These are phyloP conservation scores for Ectemnius continuus DNA, from an alignment of 2,888 invertebrate species.

Conservation along the genomic window DNA sequence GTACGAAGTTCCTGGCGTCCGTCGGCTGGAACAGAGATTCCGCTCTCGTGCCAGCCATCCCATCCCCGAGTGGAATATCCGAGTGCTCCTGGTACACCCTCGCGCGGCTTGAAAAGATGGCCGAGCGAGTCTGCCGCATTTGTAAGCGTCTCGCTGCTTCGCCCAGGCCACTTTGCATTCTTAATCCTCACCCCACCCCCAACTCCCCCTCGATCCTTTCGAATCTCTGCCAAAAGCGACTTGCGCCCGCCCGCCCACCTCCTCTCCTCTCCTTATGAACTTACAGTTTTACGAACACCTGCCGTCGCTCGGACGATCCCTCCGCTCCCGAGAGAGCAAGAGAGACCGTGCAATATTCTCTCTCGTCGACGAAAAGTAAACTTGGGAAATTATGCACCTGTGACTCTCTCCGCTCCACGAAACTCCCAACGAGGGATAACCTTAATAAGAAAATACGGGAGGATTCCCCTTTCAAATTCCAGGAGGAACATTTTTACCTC, in stretches of 20 bases:
- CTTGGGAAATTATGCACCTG: too few species aligned
- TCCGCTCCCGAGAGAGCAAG: too few species aligned
- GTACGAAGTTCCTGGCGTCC: slow-evolving; percentile 1
- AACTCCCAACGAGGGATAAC: too few species aligned
- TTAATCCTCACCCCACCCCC: slow-evolving; percentile 48
- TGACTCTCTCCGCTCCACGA: too few species aligned
- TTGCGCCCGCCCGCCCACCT: slow-evolving; percentile 6
- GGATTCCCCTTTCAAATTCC: too few species aligned
- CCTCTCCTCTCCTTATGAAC: slow-evolving; percentile 17
- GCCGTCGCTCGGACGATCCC: slow-evolving; percentile 27
- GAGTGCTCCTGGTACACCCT: slow-evolving; percentile 12
- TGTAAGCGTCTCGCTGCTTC: slow-evolving; percentile 42
- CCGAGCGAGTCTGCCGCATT: slow-evolving; percentile 40
- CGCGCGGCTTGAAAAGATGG: neutral
- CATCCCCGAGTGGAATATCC: too few species aligned
- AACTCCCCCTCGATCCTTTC: slow-evolving; percentile 32
- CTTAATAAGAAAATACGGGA: too few species aligned
- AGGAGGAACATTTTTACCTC: too few species aligned
- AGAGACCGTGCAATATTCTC: neutral
- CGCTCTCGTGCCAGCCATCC: too few species aligned
- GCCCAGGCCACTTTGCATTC: slow-evolving; percentile 69
- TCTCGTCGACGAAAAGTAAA: neutral
- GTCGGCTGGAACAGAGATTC: neutral
- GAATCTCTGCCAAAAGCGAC: slow-evolving; percentile 37
- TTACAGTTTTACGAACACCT: slow-evolving; percentile 37